Evolutionary conservation across 1,140 invertebrate species (phyloP).

Genomic region (Periplaneta americana): DNA sequence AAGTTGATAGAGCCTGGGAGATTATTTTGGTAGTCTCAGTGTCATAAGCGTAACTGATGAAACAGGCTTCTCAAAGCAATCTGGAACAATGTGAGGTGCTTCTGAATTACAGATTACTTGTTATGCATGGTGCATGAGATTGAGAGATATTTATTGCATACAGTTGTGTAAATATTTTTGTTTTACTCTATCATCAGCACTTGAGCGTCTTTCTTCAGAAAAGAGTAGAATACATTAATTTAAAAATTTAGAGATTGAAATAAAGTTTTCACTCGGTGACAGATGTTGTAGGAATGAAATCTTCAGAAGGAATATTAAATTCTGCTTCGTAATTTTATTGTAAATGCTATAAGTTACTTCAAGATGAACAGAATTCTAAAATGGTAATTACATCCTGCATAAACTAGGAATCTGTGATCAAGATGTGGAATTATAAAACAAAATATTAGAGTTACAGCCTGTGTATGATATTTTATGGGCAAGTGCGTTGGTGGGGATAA

Average conservation of each 20-base stretch:
- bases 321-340: neutral
- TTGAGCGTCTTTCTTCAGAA: neutral
- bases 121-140: neutral
- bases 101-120: neutral
- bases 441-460: neutral
- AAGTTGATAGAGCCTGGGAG: neutral
- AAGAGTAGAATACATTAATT: neutral
- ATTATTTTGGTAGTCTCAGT: neutral
- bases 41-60: too few species aligned
- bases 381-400: neutral
- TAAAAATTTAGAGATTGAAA: neutral
- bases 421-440: neutral
- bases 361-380: neutral
- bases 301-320: neutral
- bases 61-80: neutral
- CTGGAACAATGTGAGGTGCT: too few species aligned
- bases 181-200: neutral
- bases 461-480: neutral
- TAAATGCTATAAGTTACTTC: neutral
- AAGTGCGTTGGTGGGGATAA: neutral
- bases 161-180: neutral
- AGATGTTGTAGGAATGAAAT: neutral
- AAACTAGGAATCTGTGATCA: neutral
- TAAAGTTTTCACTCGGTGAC: neutral
- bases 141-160: neutral